Conservation (phyloP, 2,113 vertebrate species). For the Sarotherodon lohbergeri region DNA sequence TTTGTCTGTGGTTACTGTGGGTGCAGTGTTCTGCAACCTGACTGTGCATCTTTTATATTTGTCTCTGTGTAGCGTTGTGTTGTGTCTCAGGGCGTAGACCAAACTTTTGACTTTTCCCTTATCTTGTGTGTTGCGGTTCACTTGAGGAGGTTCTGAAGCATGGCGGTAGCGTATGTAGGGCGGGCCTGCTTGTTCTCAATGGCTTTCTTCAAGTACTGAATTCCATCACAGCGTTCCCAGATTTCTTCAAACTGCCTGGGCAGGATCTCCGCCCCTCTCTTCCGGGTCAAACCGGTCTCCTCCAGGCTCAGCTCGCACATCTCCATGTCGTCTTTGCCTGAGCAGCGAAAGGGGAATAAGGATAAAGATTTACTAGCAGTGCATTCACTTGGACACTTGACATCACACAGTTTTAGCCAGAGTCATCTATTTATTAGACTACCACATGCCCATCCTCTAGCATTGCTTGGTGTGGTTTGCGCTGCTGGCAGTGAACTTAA, state of each 20-base stretch:
- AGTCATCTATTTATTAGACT: background rate
- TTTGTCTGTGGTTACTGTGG: background rate
- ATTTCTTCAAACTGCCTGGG: slow-evolving; percentile 95
- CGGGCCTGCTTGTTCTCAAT: slow-evolving; percentile 93
- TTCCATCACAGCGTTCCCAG: slow-evolving; percentile 96
- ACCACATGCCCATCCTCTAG: background rate
- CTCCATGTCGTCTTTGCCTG: slow-evolving; percentile 98
- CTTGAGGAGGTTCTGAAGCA: slow-evolving; percentile 92
- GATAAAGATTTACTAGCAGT: background rate
- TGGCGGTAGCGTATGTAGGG: slow-evolving; percentile 93
- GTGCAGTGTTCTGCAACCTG: background rate
- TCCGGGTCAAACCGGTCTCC: slow-evolving; percentile 94
- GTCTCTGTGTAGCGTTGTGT: background rate
- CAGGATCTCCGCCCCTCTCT: slow-evolving; percentile 93
- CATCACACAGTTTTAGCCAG: background rate
- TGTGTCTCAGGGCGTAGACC: background rate
- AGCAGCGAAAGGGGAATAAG: background rate
- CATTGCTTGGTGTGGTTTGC: background rate
- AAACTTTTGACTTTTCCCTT: background rate
- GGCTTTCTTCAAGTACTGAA: slow-evolving; percentile 93
- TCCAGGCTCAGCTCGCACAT: slow-evolving; percentile 99
- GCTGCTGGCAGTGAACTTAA: background rate
- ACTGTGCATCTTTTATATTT: background rate
- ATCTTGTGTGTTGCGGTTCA: slow-evolving; percentile 55
- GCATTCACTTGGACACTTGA: background rate